Base-by-base conservation (phyloP, 1,140 invertebrate genomes). In the Drusus annulatus region DNA sequence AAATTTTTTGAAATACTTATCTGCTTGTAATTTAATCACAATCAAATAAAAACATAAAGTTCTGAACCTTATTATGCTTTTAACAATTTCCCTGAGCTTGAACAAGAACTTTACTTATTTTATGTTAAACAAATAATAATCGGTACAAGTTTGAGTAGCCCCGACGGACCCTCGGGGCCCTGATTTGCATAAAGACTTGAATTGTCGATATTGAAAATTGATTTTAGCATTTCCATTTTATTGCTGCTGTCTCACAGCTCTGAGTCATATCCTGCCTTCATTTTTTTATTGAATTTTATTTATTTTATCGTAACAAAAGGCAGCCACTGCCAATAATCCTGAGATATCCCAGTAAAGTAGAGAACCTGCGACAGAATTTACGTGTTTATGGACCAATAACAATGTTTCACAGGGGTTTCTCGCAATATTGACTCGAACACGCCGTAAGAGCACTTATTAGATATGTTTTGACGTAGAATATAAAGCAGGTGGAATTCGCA, bases 131-230 rank as follows among this genome's bases (percentile, higher is more conserved):
- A 63, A 21, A 63, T 45, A 45, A 21, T 60, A 69, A 69, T 36
- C 4, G 1, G 36, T 69, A 17, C 28, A 45, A 50, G n/a, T 74
- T 74, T 74, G 28, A 54, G 17, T 54, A 58, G 54, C 52, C 51
- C 54, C 28, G 51, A 6, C 17, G 16, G 13, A 7, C 36, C 45
- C 58, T 77, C 36, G 60, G 17, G 25, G 25, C 16, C 74, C 15
- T n/a, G 16, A 81, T 81, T 81, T 81, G 76, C 80, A 81, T 81
- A 79, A 81, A 76, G 25, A 58, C 71, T 77, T 69, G 79, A 76
- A 77, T 78, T 81, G 80, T 51, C 76, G 80, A 81, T 81, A 79
- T 79, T 81, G 76, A 81, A 81, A 81, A 81, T 81, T 81, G 80
- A 81, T 81, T 81, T 76, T 79, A 74, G 56, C 76, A 63, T 74